Conservation (phyloP, 1,140 invertebrate species). For the Pogonus chalceus region DNA sequence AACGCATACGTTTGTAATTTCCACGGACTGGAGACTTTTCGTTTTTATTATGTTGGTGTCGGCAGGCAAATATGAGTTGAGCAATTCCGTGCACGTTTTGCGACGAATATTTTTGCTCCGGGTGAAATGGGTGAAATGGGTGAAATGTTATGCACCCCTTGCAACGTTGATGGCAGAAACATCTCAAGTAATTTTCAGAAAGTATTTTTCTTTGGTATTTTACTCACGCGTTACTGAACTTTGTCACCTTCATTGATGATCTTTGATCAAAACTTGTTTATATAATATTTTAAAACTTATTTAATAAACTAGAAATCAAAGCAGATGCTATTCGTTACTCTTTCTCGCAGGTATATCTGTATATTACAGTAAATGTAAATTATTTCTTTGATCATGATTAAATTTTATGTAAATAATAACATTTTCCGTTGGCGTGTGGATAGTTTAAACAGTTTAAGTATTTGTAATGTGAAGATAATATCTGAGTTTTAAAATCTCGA, state of each 20-base stretch:
- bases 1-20: background rate
- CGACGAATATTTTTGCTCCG: background rate
- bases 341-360: too few species aligned
- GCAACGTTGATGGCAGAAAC: background rate
- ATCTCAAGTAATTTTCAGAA: background rate
- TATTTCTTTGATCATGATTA: too few species aligned
- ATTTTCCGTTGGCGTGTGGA: too few species aligned
- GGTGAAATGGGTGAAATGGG: background rate
- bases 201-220: background rate
- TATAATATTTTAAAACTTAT: too few species aligned
- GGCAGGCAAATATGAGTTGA: background rate
- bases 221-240: background rate
- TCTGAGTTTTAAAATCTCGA: background rate
- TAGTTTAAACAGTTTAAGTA: too few species aligned
- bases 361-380: too few species aligned
- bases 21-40: background rate
- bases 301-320: too few species aligned
- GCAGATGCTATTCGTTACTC: too few species aligned
- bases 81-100: background rate
- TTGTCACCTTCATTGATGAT: background rate
- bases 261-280: too few species aligned
- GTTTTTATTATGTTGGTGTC: background rate
- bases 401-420: too few species aligned
- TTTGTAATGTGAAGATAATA: background rate
- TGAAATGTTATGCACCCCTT: background rate